Evolutionary conservation across 2,113 vertebrate species (phyloP), one percentile per base, ranked within the genome.

Genomic region (Vimba vimba): DNA sequence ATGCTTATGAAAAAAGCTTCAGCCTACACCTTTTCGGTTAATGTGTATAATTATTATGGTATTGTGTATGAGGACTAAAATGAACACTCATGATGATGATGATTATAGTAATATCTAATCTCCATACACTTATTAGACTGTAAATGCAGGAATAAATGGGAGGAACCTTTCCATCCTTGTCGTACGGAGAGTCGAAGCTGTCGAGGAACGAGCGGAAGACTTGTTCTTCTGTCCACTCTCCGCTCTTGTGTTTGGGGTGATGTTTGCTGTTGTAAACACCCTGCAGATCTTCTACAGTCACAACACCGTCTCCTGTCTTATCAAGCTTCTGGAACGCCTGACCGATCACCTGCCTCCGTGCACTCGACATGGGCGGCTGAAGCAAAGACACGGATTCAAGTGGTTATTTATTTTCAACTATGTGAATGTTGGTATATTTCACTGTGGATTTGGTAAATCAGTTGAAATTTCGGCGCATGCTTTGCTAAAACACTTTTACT

Each of bases 111-210:
- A 4, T 23, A 23, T 39, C 30, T 36, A 36, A 11, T 43, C 10
- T 45, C 19, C 36, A 73, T 2, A 30, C 17, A 43, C 21, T 23
- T 17, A 39, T 47, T 17, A 9, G 78, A 7, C 30, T 80, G 19
- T 23, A 66, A 30, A 21, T 36, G 33, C 52, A 1, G 36, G 4
- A 45, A 55, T 4, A 27, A 55, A 55, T 1, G 4, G 6, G 23
- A 79, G 87, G 19, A 82, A 96, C 95, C 94, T 95, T 93, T 55
- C 94, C 94, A 0, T 96, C 94, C 88, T 95, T 94, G 62, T 96
- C 89, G 23, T 89, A 66, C 0, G 91, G 88, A 2, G 92, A 92
- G 43, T 95, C 94, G 0, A 95, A 96, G 85, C 89, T 94, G 81
- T 94, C 92, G 47, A 96, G 89, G 90, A 96, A 96, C 30, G 57